Base-by-base conservation (phyloP, 1,140 invertebrate genomes). In the Ephestia elutella region DNA sequence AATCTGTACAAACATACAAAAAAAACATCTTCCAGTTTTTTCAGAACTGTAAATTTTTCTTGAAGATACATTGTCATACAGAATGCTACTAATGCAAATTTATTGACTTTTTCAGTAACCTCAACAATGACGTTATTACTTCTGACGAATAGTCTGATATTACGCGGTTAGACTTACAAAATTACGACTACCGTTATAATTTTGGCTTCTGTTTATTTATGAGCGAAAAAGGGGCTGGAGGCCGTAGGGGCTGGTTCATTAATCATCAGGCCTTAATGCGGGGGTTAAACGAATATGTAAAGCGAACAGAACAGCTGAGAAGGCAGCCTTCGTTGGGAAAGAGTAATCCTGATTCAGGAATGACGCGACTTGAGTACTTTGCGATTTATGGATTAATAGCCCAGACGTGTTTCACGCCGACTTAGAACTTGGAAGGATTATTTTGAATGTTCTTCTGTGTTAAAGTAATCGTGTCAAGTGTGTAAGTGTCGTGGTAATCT, bases 161-260 rank as follows among this genome's bases (percentile, higher is more conserved):
- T 44, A 44, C n/a, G 13, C 15, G 38, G 38, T 44, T 44, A 44
- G 38, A 44, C 38, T 44, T 44, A 44, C 38, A 44, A 38, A 60
- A 60, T 60, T 60, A 55, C 44, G 57, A 60, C 18, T 55, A 53
- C 63, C 60, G 70, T 73, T 75, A 71, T 71, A 68, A 74, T 73
- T 80, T 73, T 70, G 75, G 73, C 71, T 76, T 60, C 70, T 72
- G 68, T 82, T 81, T 81, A 80, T 81, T 81, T 82, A 78, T 73
- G 65, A 65, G 67, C 70, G 65, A 73, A 71, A 74, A 70, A 71
- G 74, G 70, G 70, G 68, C 66, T 72, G 69, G 68, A 73, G 67
- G 65, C 65, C 49, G 54, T 67, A 62, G 66, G 65, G 62, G 62
- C 73, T 70, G 78, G 50, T 80, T 78, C 80, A 86, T 86, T 83